These are phyloP conservation scores for Hucho hucho DNA, from an alignment of 2,113 vertebrate genomes.

Conservation along the genomic window DNA sequence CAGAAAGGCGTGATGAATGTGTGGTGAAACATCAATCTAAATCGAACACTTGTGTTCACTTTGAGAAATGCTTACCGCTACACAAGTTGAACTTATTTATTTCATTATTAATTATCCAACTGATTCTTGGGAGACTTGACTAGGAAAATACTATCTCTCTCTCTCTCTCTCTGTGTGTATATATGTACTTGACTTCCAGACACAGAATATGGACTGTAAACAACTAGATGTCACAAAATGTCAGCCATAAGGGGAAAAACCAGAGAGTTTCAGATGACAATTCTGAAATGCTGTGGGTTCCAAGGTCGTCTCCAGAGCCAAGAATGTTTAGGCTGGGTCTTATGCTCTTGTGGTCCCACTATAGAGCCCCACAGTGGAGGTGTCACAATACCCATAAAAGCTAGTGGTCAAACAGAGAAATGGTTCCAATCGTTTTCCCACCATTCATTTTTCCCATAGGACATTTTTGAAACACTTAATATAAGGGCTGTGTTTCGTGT, in stretches of 20 bases:
- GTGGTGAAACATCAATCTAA: constrained; percentile 35
- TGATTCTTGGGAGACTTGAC: constrained; percentile 18
- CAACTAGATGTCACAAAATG: constrained; percentile 29
- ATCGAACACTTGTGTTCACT: constrained; percentile 13
- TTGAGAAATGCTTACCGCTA: constrained; percentile 21
- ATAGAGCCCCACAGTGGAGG: too few species aligned
- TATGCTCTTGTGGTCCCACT: constrained; percentile 19
- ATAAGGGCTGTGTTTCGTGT: too few species aligned
- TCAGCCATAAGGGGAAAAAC: constrained; percentile 29
- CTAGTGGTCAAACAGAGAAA: too few species aligned
- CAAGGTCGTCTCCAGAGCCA: constrained; percentile 28
- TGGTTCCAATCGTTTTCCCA: too few species aligned
- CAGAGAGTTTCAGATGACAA: constrained; percentile 47
- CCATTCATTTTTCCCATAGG: too few species aligned
- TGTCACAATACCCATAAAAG: too few species aligned
- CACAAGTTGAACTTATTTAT: constrained; percentile 36
- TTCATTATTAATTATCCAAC: constrained; percentile 45
- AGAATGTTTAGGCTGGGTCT: constrained; percentile 41
- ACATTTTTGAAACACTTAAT: too few species aligned
- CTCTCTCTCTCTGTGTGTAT: neutral
- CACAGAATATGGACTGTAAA: neutral
- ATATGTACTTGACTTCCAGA: neutral
- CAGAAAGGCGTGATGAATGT: constrained; percentile 30
- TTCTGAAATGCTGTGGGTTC: constrained; percentile 42
- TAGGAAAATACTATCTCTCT: constrained; percentile 3